Conservation (phyloP, 2,113 vertebrate species). For the Gasterosteus aculeatus region DNA sequence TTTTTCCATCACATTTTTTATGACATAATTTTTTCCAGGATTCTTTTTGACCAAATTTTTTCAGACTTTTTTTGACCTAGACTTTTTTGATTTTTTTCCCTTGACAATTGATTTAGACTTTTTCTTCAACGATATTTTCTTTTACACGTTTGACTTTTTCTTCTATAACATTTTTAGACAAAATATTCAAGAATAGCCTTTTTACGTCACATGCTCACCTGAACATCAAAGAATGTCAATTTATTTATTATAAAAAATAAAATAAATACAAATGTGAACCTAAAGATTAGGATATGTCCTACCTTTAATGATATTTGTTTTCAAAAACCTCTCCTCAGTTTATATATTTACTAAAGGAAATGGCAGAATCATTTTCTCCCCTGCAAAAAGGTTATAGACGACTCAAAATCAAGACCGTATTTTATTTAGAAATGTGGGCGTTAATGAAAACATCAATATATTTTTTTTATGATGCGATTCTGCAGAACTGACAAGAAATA, state of each 20-base stretch:
- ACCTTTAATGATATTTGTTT: neutral
- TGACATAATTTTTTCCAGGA: too few species aligned
- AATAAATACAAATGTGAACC: neutral
- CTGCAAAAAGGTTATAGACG: too few species aligned
- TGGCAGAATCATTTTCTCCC: neutral
- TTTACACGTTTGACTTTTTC: too few species aligned
- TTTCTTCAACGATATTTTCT: too few species aligned
- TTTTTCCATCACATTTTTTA: too few species aligned
- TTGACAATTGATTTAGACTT: too few species aligned
- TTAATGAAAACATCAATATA: neutral
- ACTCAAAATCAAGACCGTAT: neutral
- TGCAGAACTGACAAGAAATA: neutral
- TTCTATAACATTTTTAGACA: too few species aligned
- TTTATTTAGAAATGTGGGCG: neutral
- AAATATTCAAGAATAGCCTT: too few species aligned
- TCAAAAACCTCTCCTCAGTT: neutral
- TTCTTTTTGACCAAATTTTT: too few species aligned
- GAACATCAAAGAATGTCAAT: neutral
- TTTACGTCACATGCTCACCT: neutral
- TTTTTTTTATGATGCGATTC: neutral
- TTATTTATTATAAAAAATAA: too few species aligned
- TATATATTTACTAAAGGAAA: neutral
- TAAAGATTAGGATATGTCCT: neutral
- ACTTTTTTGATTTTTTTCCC: too few species aligned
- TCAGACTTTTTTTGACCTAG: too few species aligned